Evolutionary conservation across 2,888 invertebrate genomes (phyloP).

Genomic region (Apeira syringaria): DNA sequence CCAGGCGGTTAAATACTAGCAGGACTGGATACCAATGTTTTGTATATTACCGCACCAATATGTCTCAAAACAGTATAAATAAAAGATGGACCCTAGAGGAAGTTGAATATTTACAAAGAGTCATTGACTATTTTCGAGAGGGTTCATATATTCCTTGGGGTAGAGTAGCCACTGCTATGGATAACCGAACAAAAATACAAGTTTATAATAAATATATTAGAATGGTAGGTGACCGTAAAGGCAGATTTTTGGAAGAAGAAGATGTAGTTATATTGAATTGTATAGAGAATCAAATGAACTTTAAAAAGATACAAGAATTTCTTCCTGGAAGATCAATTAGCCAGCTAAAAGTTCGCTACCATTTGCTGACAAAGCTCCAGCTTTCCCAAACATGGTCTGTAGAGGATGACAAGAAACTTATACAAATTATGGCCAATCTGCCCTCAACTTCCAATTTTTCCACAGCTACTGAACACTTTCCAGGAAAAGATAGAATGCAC

Average conservation of each 20-base stretch:
- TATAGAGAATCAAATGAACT: constrained; percentile 84
- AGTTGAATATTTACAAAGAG: constrained; percentile 84
- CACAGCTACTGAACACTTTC: constrained; percentile 75
- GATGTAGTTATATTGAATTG: constrained; percentile 86
- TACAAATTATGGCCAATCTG: constrained; percentile 80
- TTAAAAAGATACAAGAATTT: constrained; percentile 80
- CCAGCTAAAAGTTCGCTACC: constrained; percentile 85
- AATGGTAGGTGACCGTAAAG: constrained; percentile 74
- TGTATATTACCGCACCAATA: constrained; percentile 84
- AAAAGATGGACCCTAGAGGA: constrained; percentile 87
- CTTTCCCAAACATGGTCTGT: constrained; percentile 83
- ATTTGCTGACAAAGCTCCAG: constrained; percentile 68
- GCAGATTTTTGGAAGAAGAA: constrained; percentile 86
- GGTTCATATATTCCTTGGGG: constrained; percentile 90
- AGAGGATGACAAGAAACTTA: constrained; percentile 84
- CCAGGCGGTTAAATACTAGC: constrained; percentile 77
- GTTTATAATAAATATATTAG: constrained; percentile 84
- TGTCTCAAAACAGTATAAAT: constrained; percentile 49
- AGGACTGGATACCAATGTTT: constrained; percentile 89
- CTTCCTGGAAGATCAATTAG: constrained; percentile 85
- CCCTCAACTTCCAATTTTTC: constrained; percentile 57
- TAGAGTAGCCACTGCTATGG: constrained; percentile 85
- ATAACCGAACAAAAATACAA: constrained; percentile 85
- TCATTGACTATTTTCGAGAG: constrained; percentile 85
- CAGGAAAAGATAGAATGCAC: constrained; percentile 81